phyloP scores from a whole-genome alignment of 30 jellyfish, hydroid and myxozoan species.

The Morbakka virulenta region DNA sequence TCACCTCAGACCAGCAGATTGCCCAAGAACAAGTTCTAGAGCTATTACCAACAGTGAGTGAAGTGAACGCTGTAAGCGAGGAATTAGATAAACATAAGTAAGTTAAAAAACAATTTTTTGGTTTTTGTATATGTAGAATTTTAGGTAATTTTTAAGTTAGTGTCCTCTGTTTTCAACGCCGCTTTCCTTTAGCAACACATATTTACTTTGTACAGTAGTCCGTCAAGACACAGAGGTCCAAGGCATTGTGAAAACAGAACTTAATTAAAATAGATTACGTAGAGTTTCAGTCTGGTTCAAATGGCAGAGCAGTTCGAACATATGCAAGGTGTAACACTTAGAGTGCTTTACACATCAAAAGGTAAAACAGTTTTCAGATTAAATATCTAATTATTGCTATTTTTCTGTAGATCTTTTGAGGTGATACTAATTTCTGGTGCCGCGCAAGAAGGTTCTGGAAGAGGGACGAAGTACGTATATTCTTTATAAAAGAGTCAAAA shows the following conservation, averaged over 20 bases:
- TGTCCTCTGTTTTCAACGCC: too few species aligned
- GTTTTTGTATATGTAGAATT: neutral
- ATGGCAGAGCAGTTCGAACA: too few species aligned
- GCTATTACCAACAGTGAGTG: constrained; percentile 92
- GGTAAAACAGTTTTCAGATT: too few species aligned
- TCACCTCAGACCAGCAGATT: constrained; percentile 83
- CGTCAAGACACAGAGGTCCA: too few species aligned
- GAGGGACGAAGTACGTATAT: constrained; percentile 78
- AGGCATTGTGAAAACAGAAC: too few species aligned
- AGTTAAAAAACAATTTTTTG: neutral
- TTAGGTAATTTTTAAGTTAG: too few species aligned
- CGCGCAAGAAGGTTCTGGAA: constrained; percentile 87
- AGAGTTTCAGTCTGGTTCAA: too few species aligned
- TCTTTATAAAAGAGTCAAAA: neutral
- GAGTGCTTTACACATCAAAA: too few species aligned
- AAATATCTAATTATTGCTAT: too few species aligned
- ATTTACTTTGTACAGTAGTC: too few species aligned
- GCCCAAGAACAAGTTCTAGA: constrained; percentile 98
- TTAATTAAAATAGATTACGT: too few species aligned
- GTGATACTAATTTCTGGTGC: constrained; percentile 91
- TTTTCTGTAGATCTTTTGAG: constrained; percentile 78
- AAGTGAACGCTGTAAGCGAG: constrained; percentile 97
- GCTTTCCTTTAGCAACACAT: neutral
- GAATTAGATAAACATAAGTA: constrained; percentile 97
- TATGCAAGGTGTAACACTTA: too few species aligned